Conservation (phyloP, 2,888 invertebrate species). For the Eurytoma adleriae region DNA sequence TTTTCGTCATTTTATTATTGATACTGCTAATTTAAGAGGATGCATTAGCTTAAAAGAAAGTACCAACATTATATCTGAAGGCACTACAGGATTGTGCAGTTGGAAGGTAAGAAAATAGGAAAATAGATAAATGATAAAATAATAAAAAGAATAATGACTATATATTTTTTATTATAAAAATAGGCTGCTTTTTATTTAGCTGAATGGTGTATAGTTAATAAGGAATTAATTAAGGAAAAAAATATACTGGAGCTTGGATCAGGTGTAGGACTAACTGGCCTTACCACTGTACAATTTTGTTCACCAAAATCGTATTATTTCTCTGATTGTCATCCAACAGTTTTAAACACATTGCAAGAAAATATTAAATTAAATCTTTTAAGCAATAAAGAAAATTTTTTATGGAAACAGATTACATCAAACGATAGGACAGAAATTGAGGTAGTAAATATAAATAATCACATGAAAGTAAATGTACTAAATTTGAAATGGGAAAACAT, state of each 20-base stretch:
- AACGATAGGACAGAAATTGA: constrained; percentile 45
- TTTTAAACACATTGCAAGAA: constrained; percentile 80
- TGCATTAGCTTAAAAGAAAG: constrained; percentile 83
- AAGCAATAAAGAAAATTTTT: constrained; percentile 21
- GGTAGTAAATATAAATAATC: constrained; percentile 32
- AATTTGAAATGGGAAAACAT: constrained; percentile 78
- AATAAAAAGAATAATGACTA: not conserved
- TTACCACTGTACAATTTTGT: constrained; percentile 80
- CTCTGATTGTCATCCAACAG: constrained; percentile 84
- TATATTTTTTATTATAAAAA: constrained; percentile 12
- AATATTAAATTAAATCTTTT: constrained; percentile 82
- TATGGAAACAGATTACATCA: constrained; percentile 45
- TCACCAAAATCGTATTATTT: constrained; percentile 79
- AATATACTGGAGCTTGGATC: constrained; percentile 86
- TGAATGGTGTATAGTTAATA: constrained; percentile 83
- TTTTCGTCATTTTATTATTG: constrained; percentile 82
- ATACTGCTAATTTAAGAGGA: constrained; percentile 71
- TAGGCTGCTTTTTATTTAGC: constrained; percentile 84
- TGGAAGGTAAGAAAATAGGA: constrained; percentile 81
- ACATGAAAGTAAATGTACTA: constrained; percentile 68
- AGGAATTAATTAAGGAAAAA: constrained; percentile 77
- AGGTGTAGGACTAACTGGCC: constrained; percentile 86
- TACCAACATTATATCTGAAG: constrained; percentile 84
- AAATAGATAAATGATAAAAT: not conserved
- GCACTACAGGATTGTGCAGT: constrained; percentile 87